These are phyloP conservation scores for Melanotaenia parkinsoni DNA, from an alignment of 2,797 vertebrate genomes.

Conservation along the genomic window DNA sequence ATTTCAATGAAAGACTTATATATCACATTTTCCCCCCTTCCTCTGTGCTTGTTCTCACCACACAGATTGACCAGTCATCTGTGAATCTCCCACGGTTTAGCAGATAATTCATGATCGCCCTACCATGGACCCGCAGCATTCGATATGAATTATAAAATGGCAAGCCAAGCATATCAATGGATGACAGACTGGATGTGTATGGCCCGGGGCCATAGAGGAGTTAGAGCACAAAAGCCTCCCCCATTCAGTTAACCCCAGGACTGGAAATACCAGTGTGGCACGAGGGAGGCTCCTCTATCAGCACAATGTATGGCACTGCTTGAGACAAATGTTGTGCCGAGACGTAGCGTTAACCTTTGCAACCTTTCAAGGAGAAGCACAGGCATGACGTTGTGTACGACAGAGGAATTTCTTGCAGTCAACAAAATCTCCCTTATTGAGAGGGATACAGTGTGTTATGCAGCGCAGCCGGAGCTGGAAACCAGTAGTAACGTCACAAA, in stretches of 20 bases:
- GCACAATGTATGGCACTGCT: constrained; percentile 72
- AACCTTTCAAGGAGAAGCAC: constrained; percentile 65
- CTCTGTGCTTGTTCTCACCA: constrained; percentile 62
- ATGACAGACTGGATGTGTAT: constrained; percentile 80
- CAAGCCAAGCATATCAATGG: constrained; percentile 80
- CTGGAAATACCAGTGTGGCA: constrained; percentile 78
- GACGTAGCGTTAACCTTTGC: constrained; percentile 73
- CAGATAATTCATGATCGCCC: constrained; percentile 79
- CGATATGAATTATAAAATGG: constrained; percentile 80
- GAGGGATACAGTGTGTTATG: constrained; percentile 24
- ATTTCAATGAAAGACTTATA: constrained; percentile 61
- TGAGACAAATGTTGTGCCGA: constrained; percentile 72
- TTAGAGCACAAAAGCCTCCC: constrained; percentile 71
- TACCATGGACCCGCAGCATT: constrained; percentile 73
- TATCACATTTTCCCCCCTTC: constrained; percentile 43
- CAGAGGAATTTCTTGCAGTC: constrained; percentile 52
- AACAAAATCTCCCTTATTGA: constrained; percentile 36
- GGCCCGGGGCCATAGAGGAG: constrained; percentile 73
- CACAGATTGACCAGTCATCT: constrained; percentile 79
- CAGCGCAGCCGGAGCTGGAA: constrained; percentile 16
- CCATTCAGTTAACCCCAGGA: constrained; percentile 64
- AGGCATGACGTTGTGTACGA: constrained; percentile 53
- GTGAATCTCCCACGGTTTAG: constrained; percentile 77
- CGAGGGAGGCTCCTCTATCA: constrained; percentile 67
- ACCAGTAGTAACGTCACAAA: constrained; percentile 11